Evolutionary conservation across 2,113 vertebrate species (phyloP).

Genomic region (Dromas ardeola): DNA sequence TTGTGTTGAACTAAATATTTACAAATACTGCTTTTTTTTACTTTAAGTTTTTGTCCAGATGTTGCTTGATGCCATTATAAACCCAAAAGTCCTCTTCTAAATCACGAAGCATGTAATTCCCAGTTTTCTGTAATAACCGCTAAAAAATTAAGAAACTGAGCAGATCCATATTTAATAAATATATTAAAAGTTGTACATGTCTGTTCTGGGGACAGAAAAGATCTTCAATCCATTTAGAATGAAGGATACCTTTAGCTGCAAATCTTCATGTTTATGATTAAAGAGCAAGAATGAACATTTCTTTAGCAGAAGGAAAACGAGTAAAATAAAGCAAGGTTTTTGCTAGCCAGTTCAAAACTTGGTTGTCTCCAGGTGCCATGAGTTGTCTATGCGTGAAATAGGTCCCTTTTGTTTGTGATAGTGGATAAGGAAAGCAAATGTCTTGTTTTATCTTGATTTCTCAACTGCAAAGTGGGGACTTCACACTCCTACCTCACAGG

Average conservation of each 20-base stretch:
- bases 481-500: neutral
- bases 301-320: neutral
- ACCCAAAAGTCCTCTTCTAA: neutral
- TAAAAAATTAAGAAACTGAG: neutral
- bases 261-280: neutral
- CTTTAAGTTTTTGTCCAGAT: neutral
- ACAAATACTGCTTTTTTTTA: neutral
- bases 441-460: neutral
- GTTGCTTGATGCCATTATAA: neutral
- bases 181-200: neutral
- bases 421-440: neutral
- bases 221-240: neutral
- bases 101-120: neutral
- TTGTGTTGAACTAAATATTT: neutral
- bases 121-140: neutral
- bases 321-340: neutral
- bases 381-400: neutral
- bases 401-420: neutral
- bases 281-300: neutral
- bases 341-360: neutral
- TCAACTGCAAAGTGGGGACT: neutral
- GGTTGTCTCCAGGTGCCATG: neutral
- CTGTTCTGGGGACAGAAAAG: neutral
- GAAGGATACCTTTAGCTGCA: neutral
- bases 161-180: neutral